A percentile compares a stretch with the other conserved stretches of the same genome.
phyloP scores from a whole-genome alignment of 1,140 invertebrate species.

The Drosophila pachea region DNA sequence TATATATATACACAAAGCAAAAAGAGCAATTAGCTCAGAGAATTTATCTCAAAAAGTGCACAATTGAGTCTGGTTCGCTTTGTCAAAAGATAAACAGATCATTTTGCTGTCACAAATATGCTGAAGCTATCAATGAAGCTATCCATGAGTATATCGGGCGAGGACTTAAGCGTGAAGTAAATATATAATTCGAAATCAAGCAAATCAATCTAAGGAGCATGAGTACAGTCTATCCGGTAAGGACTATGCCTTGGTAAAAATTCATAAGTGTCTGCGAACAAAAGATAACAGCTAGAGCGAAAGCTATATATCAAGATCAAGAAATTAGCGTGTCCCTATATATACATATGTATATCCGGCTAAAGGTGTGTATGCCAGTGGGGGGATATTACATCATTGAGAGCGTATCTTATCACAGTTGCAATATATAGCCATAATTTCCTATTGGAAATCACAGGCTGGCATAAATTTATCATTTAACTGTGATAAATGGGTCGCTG shows the following conservation, averaged over 20 bases:
- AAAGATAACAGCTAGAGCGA: too few species aligned
- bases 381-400: constrained; percentile 8
- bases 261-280: too few species aligned
- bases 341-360: constrained; percentile 24
- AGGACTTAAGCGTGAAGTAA: too few species aligned
- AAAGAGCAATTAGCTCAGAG: constrained; percentile 1
- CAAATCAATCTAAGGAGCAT: too few species aligned
- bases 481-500: constrained; percentile 12
- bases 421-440: not conserved
- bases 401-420: constrained; percentile 11
- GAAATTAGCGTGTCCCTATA: too few species aligned
- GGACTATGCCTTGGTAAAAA: too few species aligned
- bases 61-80: constrained; percentile 5
- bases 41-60: not conserved
- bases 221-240: too few species aligned
- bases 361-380: constrained; percentile 30
- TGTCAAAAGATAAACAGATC: constrained; percentile 4
- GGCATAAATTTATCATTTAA: constrained; percentile 13
- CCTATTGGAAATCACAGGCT: not conserved
- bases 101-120: constrained; percentile 4
- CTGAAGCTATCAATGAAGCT: constrained; percentile 33
- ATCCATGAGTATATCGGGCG: too few species aligned
- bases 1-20: constrained; percentile 2
- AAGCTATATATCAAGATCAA: too few species aligned
- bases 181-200: too few species aligned